These are phyloP conservation scores for Channallabes apus DNA, from an alignment of 2,797 vertebrate species.

Conservation along the genomic window DNA sequence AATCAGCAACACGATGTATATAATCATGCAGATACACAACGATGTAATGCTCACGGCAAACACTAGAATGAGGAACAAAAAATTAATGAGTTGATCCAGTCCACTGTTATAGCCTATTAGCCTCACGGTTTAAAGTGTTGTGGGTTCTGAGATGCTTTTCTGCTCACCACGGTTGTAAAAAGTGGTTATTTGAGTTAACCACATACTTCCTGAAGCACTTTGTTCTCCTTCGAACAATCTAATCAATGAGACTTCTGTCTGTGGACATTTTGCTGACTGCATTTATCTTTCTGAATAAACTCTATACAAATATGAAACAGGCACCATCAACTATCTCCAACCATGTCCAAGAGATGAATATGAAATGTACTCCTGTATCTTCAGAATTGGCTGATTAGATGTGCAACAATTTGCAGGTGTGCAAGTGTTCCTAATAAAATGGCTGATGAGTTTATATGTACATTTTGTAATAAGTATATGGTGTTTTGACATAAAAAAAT, in stretches of 20 bases:
- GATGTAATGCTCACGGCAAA: neutral
- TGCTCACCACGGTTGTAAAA: neutral
- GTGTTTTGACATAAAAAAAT: neutral
- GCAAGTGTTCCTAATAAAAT: neutral
- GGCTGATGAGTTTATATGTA: too few relatives aligned
- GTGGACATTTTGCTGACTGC: neutral
- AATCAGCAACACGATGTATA: neutral
- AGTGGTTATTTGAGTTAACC: too few relatives aligned
- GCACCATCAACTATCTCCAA: neutral
- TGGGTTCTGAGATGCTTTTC: neutral
- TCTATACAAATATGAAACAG: neutral
- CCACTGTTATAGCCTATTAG: neutral
- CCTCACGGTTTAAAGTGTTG: neutral
- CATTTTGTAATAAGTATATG: too few relatives aligned
- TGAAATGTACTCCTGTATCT: neutral
- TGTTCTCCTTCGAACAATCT: neutral
- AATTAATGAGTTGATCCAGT: neutral
- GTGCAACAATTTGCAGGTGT: neutral
- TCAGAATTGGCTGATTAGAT: neutral
- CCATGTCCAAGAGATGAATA: neutral
- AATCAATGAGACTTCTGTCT: neutral
- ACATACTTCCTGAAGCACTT: neutral
- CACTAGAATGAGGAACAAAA: neutral
- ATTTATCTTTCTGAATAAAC: neutral
- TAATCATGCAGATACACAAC: neutral